These are phyloP conservation scores for Adelosebastes latens DNA, from an alignment of 2,797 vertebrate genomes.

Conservation along the genomic window DNA sequence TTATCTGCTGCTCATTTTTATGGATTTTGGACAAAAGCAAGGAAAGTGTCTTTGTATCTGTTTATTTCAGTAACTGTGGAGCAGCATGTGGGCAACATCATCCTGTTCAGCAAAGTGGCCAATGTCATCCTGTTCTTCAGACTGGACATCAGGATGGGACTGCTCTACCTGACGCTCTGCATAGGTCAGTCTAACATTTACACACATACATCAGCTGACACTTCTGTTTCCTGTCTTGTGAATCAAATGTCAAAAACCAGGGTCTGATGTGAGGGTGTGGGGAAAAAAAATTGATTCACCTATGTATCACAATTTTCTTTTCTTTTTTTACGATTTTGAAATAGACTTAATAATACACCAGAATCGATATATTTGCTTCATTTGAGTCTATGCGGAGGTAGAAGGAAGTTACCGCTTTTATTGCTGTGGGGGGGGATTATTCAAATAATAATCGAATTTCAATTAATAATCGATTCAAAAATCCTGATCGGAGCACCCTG, in stretches of 20 bases:
- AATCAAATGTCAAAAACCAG: background rate
- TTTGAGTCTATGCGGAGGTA: too few relatives aligned
- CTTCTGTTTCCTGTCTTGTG: background rate
- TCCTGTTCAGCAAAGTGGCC: slow-evolving; percentile 97
- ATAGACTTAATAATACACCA: too few relatives aligned
- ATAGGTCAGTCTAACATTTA: slow-evolving; percentile 67
- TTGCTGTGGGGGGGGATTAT: too few relatives aligned
- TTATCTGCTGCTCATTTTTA: background rate
- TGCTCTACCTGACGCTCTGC: slow-evolving; percentile 94
- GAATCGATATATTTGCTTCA: too few relatives aligned
- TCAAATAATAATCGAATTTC: too few relatives aligned
- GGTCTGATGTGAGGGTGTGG: background rate
- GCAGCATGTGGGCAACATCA: slow-evolving; percentile 96
- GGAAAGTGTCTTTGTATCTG: background rate
- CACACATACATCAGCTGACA: background rate
- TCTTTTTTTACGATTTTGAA: too few relatives aligned
- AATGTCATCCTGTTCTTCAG: slow-evolving; percentile 97
- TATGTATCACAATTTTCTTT: too few relatives aligned
- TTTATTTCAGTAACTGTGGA: slow-evolving; percentile 90
- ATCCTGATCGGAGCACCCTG: too few relatives aligned
- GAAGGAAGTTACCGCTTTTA: too few relatives aligned
- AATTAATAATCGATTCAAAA: too few relatives aligned
- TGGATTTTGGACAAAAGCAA: background rate
- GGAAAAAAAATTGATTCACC: too few relatives aligned
- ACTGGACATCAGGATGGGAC: slow-evolving; percentile 93